These are phyloP conservation scores for Cichlasoma orientale DNA, from an alignment of 2,797 vertebrate genomes.

Conservation along the genomic window DNA sequence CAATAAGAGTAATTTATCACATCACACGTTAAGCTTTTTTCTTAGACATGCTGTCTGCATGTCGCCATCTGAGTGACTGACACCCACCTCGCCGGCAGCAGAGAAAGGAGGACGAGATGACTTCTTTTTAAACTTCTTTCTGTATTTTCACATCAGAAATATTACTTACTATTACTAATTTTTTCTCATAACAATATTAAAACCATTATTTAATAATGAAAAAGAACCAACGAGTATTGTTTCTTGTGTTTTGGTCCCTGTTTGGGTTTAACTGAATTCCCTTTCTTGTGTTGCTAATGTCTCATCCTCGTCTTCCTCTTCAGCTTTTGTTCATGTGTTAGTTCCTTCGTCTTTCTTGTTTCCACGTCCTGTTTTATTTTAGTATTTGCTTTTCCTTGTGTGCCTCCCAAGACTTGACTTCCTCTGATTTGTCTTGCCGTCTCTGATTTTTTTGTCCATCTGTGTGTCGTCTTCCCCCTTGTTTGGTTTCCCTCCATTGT, in stretches of 20 bases:
- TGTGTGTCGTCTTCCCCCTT: no score
- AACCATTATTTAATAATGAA: neutral
- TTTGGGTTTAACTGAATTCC: neutral
- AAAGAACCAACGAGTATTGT: neutral
- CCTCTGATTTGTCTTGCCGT: neutral
- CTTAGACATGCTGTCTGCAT: neutral
- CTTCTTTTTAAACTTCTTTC: neutral
- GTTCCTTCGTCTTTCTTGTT: neutral
- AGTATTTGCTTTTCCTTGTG: neutral
- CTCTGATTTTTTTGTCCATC: no score
- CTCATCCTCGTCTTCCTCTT: neutral
- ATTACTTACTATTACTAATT: neutral
- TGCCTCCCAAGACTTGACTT: neutral
- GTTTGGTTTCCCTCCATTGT: no score
- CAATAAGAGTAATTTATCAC: neutral
- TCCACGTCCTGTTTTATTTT: neutral
- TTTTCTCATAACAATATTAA: neutral
- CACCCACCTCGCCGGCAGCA: neutral
- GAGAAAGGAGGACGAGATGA: neutral
- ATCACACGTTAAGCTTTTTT: neutral
- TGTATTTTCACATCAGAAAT: neutral
- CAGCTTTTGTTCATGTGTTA: neutral
- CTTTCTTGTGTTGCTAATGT: neutral
- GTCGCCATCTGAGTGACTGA: neutral
- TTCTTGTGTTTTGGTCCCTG: neutral